A percentile compares a stretch with the other conserved stretches of the same genome.
phyloP scores from a whole-genome alignment of 2,113 vertebrate species.

The Bujurquina vittata region DNA sequence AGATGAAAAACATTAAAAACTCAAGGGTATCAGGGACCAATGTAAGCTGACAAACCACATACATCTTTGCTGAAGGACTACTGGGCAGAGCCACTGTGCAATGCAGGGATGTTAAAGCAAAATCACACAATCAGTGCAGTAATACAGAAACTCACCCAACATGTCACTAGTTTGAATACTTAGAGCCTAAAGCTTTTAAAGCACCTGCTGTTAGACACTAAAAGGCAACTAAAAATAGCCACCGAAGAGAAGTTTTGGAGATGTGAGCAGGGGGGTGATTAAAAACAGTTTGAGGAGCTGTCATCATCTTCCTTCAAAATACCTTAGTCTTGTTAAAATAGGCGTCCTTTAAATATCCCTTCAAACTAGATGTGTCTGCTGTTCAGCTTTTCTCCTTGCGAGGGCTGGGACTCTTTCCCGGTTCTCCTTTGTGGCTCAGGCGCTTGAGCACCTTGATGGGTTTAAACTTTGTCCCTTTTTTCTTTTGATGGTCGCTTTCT shows the following conservation, averaged over 20 bases:
- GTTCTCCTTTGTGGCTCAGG: constrained; percentile 87
- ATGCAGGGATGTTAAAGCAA: background rate
- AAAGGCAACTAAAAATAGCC: constrained; percentile 46
- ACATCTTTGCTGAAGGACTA: constrained; percentile 1
- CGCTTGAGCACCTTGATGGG: constrained; percentile 94
- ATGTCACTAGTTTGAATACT: constrained; percentile 12
- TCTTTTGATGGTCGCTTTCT: constrained; percentile 83
- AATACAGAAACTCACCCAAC: background rate
- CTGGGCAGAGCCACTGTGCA: background rate
- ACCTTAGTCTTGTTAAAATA: constrained; percentile 21
- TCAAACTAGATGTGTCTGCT: background rate
- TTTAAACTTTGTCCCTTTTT: constrained; percentile 93
- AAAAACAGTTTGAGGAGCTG: background rate
- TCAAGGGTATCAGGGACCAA: background rate
- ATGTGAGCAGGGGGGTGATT: background rate
- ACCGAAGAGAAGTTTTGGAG: constrained; percentile 8
- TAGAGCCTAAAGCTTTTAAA: constrained; percentile 36
- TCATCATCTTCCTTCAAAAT: background rate
- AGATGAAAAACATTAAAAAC: background rate
- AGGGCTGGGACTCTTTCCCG: constrained; percentile 84
- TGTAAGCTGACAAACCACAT: background rate
- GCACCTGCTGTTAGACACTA: constrained; percentile 27
- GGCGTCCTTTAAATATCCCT: background rate
- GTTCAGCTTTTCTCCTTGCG: constrained; percentile 87
- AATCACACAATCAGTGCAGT: constrained; percentile 29